Evolutionary conservation across 2,113 vertebrate genomes (phyloP).

Genomic region (Limanda limanda): DNA sequence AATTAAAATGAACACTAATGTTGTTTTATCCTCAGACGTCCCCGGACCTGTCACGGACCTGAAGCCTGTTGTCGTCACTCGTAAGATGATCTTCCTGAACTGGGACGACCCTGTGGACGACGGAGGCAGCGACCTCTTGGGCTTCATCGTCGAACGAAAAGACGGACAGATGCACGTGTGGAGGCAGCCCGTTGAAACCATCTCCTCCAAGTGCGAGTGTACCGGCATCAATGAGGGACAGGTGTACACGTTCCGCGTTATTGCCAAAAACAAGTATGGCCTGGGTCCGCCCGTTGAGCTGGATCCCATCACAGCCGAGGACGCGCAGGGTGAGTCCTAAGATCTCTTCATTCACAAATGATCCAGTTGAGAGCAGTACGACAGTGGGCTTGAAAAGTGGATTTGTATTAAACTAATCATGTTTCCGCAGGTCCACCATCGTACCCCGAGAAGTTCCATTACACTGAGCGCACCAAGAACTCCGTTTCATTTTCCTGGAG

Average conservation of each 20-base stretch:
- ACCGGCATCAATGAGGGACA: slow-evolving; percentile 93
- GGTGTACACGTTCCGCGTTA: slow-evolving; percentile 95
- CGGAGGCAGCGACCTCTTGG: slow-evolving; percentile 94
- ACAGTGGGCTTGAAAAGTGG: not conserved
- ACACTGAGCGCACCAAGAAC: slow-evolving; percentile 93
- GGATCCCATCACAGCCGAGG: slow-evolving; percentile 92
- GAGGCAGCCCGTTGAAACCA: slow-evolving; percentile 93
- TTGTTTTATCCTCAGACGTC: slow-evolving; percentile 86
- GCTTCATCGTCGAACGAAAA: slow-evolving; percentile 92
- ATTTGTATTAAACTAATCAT: not conserved
- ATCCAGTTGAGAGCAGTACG: no score
- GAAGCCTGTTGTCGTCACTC: slow-evolving; percentile 96
- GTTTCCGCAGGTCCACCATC: slow-evolving; percentile 88
- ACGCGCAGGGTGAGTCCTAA: slow-evolving; percentile 87
- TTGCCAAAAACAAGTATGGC: slow-evolving; percentile 96
- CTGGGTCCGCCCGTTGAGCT: slow-evolving; percentile 90
- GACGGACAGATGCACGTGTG: slow-evolving; percentile 94
- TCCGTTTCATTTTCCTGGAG: slow-evolving; percentile 93
- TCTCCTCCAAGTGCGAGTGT: slow-evolving; percentile 96
- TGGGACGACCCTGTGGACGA: slow-evolving; percentile 97
- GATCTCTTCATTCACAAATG: not conserved
- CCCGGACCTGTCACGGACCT: slow-evolving; percentile 95
- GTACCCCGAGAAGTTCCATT: slow-evolving; percentile 94
- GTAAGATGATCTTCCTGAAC: slow-evolving; percentile 97
- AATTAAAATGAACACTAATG: not conserved